phyloP scores from a whole-genome alignment of 1,140 invertebrate genomes.

The Calliopsis andreniformis region DNA sequence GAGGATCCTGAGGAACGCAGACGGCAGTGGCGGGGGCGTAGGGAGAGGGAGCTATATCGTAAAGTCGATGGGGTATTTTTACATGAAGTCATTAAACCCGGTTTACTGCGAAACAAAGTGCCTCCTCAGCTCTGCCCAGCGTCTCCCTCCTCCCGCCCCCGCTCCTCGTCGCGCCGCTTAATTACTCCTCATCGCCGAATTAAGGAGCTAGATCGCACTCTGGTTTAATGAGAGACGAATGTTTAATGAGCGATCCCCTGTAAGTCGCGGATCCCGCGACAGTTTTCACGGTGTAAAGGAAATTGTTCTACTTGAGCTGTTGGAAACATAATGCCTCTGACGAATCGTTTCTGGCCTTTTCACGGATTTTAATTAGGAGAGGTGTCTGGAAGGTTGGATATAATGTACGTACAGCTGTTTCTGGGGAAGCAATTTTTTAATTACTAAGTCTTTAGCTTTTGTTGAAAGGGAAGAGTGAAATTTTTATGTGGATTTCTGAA shows the following conservation, averaged over 20 bases:
- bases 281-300: slow-evolving; percentile 60
- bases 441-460: too few relatives aligned
- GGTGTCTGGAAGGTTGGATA: too few relatives aligned
- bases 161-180: slow-evolving; percentile 51
- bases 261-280: slow-evolving; percentile 45
- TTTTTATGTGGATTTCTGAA: neutral
- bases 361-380: neutral
- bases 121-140: slow-evolving; percentile 25
- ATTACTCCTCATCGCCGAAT: slow-evolving; percentile 72
- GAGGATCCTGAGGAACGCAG: slow-evolving; percentile 34
- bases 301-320: neutral
- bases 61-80: slow-evolving; percentile 75
- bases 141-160: neutral
- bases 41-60: slow-evolving; percentile 63
- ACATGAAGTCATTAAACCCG: slow-evolving; percentile 70
- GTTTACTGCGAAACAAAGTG: slow-evolving; percentile 69
- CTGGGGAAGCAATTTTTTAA: too few relatives aligned
- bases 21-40: neutral
- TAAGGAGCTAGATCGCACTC: slow-evolving; percentile 60
- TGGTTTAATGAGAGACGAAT: slow-evolving; percentile 69
- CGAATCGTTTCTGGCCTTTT: too few relatives aligned
- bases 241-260: slow-evolving; percentile 59
- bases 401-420: too few relatives aligned
- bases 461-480: too few relatives aligned
- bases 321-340: neutral